Percentiles rank a stretch among this genome's conserved stretches.
These are phyloP conservation scores for Mus minutoides DNA, from an alignment of 2,797 vertebrate species.

Conservation along the genomic window DNA sequence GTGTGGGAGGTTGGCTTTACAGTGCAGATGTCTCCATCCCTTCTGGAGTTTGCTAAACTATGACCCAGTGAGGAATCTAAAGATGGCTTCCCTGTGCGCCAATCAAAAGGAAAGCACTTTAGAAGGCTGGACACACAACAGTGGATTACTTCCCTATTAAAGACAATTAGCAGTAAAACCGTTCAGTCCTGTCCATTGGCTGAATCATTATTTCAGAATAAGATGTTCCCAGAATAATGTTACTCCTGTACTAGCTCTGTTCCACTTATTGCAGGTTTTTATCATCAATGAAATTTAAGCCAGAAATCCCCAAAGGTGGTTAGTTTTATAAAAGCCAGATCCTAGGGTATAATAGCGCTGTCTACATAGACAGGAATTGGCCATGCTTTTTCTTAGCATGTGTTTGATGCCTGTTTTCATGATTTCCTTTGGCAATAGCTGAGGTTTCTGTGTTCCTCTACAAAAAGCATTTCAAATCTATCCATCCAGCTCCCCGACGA, in stretches of 20 bases:
- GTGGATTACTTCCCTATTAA: constrained; percentile 39
- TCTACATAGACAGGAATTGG: background rate
- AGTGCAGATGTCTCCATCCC: background rate
- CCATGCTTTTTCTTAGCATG: background rate
- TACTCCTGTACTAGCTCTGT: background rate
- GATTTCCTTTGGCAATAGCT: constrained; percentile 18
- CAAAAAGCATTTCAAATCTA: background rate
- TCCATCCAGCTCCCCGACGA: background rate
- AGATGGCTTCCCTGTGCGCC: background rate
- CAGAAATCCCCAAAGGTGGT: constrained; percentile 23
- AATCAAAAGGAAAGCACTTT: background rate
- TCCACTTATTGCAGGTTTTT: constrained; percentile 16
- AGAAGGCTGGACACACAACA: background rate
- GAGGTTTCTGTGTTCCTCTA: background rate
- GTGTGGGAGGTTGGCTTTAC: background rate
- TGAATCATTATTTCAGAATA: background rate
- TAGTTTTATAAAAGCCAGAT: constrained; percentile 16
- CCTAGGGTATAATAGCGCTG: background rate
- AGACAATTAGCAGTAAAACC: constrained; percentile 26
- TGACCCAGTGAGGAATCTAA: constrained; percentile 25
- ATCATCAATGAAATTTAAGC: background rate
- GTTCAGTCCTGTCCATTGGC: background rate
- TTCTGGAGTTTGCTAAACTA: constrained; percentile 31
- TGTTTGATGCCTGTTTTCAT: background rate
- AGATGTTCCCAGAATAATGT: background rate